These are phyloP conservation scores for Drosophila mauritiana DNA, from an alignment of 1,140 invertebrate species.

Conservation along the genomic window DNA sequence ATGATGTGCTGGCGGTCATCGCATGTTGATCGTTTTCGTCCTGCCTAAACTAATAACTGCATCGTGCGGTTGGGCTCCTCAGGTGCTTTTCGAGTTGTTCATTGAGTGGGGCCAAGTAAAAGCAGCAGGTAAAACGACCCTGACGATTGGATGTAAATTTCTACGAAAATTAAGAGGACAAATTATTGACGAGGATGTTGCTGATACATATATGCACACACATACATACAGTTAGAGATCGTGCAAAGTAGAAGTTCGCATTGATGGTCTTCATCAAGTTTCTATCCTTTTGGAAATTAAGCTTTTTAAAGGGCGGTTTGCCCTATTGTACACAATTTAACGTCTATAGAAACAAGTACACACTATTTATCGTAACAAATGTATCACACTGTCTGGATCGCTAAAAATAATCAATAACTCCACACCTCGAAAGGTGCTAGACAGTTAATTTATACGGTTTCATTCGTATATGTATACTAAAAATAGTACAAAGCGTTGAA, in stretches of 20 bases:
- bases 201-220: constrained; percentile 24
- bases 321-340: neutral
- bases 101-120: constrained; percentile 12
- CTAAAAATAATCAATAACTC: neutral
- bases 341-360: neutral
- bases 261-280: no score
- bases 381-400: constrained; percentile 23
- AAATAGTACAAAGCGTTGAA: constrained; percentile 33
- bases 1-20: constrained; percentile 52
- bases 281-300: no score
- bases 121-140: constrained; percentile 38
- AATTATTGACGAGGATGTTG: constrained; percentile 13
- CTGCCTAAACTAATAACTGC: constrained; percentile 72
- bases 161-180: constrained; percentile 30
- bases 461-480: constrained; percentile 31
- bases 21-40: constrained; percentile 31
- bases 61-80: constrained; percentile 63
- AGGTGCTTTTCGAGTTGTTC: constrained; percentile 62
- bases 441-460: constrained; percentile 44
- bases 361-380: neutral
- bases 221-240: no score
- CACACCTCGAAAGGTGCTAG: constrained; percentile 53
- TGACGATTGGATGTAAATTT: constrained; percentile 25
- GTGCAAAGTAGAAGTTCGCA: no score
- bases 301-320: neutral